A percentile compares a stretch with the other conserved stretches of the same genome.
Conservation (phyloP, 53 echinoderm and acorn worm species). For the Actinopyga echinites region DNA sequence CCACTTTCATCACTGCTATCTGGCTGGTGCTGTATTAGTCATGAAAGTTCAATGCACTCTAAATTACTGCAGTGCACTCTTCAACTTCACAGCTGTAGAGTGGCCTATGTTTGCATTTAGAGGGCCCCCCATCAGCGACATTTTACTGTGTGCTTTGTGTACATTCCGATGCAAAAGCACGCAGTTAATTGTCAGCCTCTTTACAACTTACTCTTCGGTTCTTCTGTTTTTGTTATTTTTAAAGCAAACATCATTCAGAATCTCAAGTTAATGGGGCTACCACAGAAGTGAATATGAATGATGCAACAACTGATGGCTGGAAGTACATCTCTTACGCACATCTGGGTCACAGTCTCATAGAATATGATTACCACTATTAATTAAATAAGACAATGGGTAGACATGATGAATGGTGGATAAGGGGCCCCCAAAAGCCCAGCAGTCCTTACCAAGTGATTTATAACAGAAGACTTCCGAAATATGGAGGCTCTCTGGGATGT, state of each 20-base stretch:
- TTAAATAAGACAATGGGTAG: conserved; percentile 9
- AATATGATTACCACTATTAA: too few species aligned
- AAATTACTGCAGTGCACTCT: not conserved
- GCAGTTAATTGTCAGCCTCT: conserved; percentile 16
- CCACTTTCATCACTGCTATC: too few species aligned
- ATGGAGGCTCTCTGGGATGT: not conserved
- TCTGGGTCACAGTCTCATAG: too few species aligned
- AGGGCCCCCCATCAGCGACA: conserved; percentile 8
- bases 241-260: too few species aligned
- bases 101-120: not conserved
- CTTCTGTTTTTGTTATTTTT: too few species aligned
- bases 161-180: conserved; percentile 21
- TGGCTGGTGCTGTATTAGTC: not conserved
- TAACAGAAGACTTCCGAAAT: too few species aligned
- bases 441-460: not conserved
- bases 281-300: too few species aligned
- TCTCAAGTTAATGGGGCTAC: too few species aligned
- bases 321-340: too few species aligned
- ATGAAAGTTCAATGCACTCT: conserved; percentile 16
- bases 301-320: too few species aligned
- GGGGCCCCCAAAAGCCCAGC: not conserved
- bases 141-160: conserved; percentile 16
- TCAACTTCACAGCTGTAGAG: conserved; percentile 20
- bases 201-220: not conserved
- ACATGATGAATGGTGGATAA: not conserved